phyloP scores from a whole-genome alignment of 1,140 invertebrate species.

The Bombus balteatus region DNA sequence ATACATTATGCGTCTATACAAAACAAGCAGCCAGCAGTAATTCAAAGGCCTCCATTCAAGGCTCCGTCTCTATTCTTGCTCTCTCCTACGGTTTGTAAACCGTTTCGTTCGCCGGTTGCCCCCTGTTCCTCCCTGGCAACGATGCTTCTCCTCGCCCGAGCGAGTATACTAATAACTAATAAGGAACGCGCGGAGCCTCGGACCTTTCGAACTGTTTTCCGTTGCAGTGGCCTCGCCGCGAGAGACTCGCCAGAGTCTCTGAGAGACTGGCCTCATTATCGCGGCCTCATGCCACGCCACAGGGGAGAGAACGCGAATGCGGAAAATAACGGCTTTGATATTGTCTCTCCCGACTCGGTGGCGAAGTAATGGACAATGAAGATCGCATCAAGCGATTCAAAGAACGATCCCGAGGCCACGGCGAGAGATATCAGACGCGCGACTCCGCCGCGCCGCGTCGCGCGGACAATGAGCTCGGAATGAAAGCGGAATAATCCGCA shows the following conservation, averaged over 20 bases:
- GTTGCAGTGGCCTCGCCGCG: too few relatives aligned
- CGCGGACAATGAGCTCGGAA: conserved; percentile 16
- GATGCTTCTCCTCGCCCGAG: conserved; percentile 35
- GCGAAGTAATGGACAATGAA: conserved; percentile 60
- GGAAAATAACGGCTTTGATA: conserved; percentile 59
- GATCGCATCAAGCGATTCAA: conserved; percentile 57
- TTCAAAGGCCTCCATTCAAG: conserved; percentile 79
- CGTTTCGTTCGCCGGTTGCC: conserved; percentile 71
- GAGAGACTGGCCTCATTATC: conserved; percentile 50
- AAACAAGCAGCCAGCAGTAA: conserved; percentile 76
- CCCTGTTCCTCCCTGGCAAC: background rate
- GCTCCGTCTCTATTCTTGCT: conserved; percentile 75
- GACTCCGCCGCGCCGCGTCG: too few relatives aligned
- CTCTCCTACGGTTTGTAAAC: conserved; percentile 71
- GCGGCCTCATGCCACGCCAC: background rate
- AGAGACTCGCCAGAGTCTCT: too few relatives aligned
- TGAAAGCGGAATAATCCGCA: conserved; percentile 45
- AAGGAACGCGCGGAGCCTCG: conserved; percentile 58
- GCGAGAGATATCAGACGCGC: conserved; percentile 40
- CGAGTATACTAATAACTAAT: conserved; percentile 68
- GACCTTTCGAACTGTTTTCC: conserved; percentile 55
- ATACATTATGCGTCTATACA: conserved; percentile 77
- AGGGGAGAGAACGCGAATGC: conserved; percentile 36
- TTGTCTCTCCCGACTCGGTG: conserved; percentile 52
- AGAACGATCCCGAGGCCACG: conserved; percentile 36